Evolutionary conservation across 30 jellyfish, hydroid and myxozoan species (phyloP).

Genomic region (Rhopilema esculentum): DNA sequence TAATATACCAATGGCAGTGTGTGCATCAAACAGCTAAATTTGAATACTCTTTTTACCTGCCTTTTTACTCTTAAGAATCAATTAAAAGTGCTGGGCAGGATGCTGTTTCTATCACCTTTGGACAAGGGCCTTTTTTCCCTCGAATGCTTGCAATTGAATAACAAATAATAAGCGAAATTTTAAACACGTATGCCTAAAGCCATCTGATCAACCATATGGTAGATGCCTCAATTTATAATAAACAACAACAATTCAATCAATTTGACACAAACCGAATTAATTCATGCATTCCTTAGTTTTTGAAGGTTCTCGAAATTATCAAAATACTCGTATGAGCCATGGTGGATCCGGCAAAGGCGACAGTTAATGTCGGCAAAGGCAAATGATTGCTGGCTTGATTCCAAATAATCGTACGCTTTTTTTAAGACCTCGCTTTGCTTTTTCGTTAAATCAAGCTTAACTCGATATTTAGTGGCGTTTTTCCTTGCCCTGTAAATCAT

Average conservation of each 20-base stretch:
- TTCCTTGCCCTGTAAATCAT: constrained; percentile 1
- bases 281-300: too few species aligned
- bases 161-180: too few species aligned
- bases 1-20: not conserved
- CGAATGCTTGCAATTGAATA: too few species aligned
- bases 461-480: not conserved
- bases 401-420: not conserved
- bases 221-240: too few species aligned
- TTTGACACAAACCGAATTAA: too few species aligned
- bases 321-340: constrained; percentile 7
- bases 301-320: not conserved
- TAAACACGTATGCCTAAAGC: too few species aligned
- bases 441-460: not conserved
- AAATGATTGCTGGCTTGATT: not conserved
- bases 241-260: too few species aligned
- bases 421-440: not conserved
- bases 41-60: too few species aligned
- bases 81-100: not conserved
- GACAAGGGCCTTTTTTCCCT: not conserved
- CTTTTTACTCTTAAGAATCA: not conserved
- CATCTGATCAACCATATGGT: too few species aligned
- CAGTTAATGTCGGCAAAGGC: constrained; percentile 16
- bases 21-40: too few species aligned
- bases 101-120: not conserved
- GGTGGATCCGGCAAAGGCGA: constrained; percentile 5